Conservation (phyloP, 1,140 invertebrate species). For the Drosophila auraria region DNA sequence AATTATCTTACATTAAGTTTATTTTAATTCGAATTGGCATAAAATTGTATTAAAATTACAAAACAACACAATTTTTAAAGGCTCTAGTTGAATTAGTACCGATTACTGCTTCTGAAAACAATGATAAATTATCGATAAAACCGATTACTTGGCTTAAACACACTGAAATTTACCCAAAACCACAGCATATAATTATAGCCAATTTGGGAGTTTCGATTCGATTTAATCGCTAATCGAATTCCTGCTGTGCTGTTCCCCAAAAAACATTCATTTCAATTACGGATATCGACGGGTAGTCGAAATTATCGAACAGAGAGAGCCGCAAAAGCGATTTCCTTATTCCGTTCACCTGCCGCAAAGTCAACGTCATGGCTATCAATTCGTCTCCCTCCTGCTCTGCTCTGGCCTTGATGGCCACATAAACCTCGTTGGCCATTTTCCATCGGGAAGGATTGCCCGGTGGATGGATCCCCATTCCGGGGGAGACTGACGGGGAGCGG, state of each 20-base stretch:
- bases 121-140: slow-evolving; percentile 12
- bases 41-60: no score
- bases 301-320: slow-evolving; percentile 44
- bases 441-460: slow-evolving; percentile 2
- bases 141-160: background rate
- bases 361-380: slow-evolving; percentile 50
- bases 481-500: background rate
- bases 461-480: slow-evolving; percentile 8
- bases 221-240: slow-evolving; percentile 27
- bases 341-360: slow-evolving; percentile 33
- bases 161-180: background rate
- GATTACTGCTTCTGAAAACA: background rate
- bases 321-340: slow-evolving; percentile 44
- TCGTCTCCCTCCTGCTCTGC: background rate
- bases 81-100: background rate
- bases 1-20: background rate
- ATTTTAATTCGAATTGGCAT: no score
- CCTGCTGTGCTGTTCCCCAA: background rate
- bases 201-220: slow-evolving; percentile 28
- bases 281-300: slow-evolving; percentile 36
- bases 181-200: slow-evolving; percentile 26
- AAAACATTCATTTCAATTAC: slow-evolving; percentile 53
- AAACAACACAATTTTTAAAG: background rate
- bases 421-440: slow-evolving; percentile 40
- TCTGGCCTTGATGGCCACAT: slow-evolving; percentile 37